A percentile compares a stretch with the other conserved stretches of the same genome.
These are phyloP conservation scores for Cyphomyrus plagiostoma DNA, from an alignment of 2,113 vertebrate genomes.

Conservation along the genomic window DNA sequence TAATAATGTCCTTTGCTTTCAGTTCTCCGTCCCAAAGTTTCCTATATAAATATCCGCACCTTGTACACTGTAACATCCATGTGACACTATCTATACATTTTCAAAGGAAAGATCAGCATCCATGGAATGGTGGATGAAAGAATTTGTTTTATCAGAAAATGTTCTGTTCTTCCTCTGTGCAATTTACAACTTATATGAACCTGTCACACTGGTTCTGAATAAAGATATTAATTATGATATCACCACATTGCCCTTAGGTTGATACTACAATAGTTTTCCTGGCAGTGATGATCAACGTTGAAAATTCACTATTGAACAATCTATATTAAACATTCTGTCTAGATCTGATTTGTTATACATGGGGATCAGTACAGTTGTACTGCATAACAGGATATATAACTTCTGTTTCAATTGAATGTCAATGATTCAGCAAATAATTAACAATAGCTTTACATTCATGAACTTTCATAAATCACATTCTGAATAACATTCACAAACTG, in stretches of 20 bases:
- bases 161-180: background rate
- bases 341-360: background rate
- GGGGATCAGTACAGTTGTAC: background rate
- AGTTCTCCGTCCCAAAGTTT: background rate
- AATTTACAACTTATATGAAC: background rate
- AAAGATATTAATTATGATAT: constrained; percentile 10
- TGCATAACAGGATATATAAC: background rate
- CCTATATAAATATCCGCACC: background rate
- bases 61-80: background rate
- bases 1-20: background rate
- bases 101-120: background rate
- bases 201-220: background rate
- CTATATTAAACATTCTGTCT: background rate
- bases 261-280: background rate
- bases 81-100: background rate
- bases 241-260: background rate
- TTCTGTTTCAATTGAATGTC: background rate
- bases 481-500: background rate
- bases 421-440: background rate
- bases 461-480: background rate
- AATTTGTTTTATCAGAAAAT: background rate
- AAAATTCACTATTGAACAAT: background rate
- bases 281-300: background rate
- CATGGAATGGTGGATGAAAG: background rate
- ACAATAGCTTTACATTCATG: background rate